Evolutionary conservation across 1,140 invertebrate genomes (phyloP).

Genomic region (Orchestia grillus): DNA sequence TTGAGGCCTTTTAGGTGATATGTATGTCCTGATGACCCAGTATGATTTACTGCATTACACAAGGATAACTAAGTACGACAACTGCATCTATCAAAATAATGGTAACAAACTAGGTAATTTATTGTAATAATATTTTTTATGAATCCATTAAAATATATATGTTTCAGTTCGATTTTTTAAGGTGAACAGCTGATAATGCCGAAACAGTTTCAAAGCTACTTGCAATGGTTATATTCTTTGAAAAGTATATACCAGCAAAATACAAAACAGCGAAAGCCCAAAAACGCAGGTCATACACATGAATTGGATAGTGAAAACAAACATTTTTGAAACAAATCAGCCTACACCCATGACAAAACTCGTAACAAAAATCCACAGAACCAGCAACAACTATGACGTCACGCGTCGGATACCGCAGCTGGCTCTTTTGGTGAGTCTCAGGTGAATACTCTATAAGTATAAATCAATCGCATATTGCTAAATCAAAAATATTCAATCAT

Average conservation of each 20-base stretch:
- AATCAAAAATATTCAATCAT: no score
- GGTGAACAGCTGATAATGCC: background rate
- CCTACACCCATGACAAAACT: background rate
- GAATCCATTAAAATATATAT: background rate
- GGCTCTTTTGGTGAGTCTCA: background rate
- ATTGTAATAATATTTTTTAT: background rate
- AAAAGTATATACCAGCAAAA: background rate
- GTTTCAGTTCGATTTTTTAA: background rate
- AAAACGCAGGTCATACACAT: background rate
- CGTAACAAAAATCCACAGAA: background rate
- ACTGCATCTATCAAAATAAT: no score
- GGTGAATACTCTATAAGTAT: background rate
- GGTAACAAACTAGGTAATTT: background rate
- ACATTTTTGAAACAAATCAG: background rate
- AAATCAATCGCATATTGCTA: background rate
- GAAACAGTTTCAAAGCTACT: background rate
- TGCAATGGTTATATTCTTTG: background rate
- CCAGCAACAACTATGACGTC: conserved; percentile 6
- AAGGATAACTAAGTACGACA: no score
- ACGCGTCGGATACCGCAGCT: background rate
- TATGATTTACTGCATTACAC: no score
- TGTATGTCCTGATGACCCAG: no score
- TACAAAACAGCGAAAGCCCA: background rate
- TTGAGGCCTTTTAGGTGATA: no score
- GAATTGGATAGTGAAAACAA: background rate